Conservation (phyloP, 2,113 vertebrate genomes). For the Elephantulus edwardii region DNA sequence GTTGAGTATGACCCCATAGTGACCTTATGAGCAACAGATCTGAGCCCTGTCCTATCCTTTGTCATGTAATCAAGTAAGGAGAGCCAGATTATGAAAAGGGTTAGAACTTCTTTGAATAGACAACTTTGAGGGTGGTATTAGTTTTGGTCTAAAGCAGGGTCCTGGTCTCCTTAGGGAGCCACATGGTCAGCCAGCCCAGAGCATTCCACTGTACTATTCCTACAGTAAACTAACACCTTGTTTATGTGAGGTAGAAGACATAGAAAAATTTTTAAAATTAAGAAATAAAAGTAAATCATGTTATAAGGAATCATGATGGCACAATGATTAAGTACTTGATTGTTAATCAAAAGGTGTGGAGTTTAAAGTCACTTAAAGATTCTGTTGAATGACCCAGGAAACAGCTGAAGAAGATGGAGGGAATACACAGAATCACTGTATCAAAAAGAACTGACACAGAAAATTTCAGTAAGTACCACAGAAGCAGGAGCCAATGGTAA, state of each 20-base stretch:
- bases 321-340: too few relatives aligned
- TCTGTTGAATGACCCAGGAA: too few relatives aligned
- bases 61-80: too few relatives aligned
- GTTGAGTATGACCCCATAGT: too few relatives aligned
- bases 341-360: background rate
- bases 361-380: background rate
- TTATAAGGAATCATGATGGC: background rate
- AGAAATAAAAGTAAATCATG: constrained; percentile 6
- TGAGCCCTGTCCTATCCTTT: too few relatives aligned
- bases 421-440: too few relatives aligned
- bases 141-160: background rate
- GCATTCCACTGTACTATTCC: too few relatives aligned
- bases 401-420: too few relatives aligned
- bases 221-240: background rate
- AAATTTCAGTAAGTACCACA: too few relatives aligned
- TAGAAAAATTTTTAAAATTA: background rate
- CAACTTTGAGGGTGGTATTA: background rate
- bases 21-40: too few relatives aligned
- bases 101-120: background rate
- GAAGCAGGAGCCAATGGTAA: too few relatives aligned
- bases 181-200: background rate
- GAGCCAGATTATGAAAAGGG: background rate
- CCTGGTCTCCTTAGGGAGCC: background rate
- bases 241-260: background rate
- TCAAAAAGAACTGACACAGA: too few relatives aligned